phyloP scores from a whole-genome alignment of 2,888 invertebrate species.

The Ichneumoninae sp. region DNA sequence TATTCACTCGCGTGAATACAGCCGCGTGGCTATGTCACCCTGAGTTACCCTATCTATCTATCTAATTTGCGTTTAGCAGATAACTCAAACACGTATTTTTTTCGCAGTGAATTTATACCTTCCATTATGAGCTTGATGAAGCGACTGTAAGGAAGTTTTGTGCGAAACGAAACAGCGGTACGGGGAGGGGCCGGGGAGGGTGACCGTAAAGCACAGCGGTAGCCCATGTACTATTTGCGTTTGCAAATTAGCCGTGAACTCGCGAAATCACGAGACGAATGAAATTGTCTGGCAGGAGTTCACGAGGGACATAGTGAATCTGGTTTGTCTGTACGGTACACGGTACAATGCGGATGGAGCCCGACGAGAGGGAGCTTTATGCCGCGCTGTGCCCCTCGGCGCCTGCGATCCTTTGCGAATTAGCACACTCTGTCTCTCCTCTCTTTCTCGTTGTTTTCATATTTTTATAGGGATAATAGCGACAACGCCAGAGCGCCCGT shows the following conservation, averaged over 20 bases:
- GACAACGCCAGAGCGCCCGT: slow-evolving; percentile 44
- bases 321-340: slow-evolving; percentile 38
- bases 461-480: slow-evolving; percentile 56
- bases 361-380: slow-evolving; percentile 46
- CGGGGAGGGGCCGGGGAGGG: neutral
- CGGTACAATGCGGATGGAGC: slow-evolving; percentile 46
- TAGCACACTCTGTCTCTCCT: slow-evolving; percentile 34
- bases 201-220: slow-evolving; percentile 34
- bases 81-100: neutral
- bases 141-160: slow-evolving; percentile 24
- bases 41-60: no score
- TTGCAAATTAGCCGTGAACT: slow-evolving; percentile 63
- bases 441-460: slow-evolving; percentile 44
- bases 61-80: no score
- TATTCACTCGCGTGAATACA: no score
- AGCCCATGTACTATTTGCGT: slow-evolving; percentile 59
- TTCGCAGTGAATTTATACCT: slow-evolving; percentile 17
- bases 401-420: slow-evolving; percentile 58
- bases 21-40: no score
- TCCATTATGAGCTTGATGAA: slow-evolving; percentile 51
- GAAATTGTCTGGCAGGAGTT: slow-evolving; percentile 63
- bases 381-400: slow-evolving; percentile 43
- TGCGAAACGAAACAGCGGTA: slow-evolving; percentile 41
- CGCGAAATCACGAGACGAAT: slow-evolving; percentile 62
- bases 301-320: slow-evolving; percentile 38